phyloP scores from a whole-genome alignment of 2,888 invertebrate species.

The Protonemura montana region DNA sequence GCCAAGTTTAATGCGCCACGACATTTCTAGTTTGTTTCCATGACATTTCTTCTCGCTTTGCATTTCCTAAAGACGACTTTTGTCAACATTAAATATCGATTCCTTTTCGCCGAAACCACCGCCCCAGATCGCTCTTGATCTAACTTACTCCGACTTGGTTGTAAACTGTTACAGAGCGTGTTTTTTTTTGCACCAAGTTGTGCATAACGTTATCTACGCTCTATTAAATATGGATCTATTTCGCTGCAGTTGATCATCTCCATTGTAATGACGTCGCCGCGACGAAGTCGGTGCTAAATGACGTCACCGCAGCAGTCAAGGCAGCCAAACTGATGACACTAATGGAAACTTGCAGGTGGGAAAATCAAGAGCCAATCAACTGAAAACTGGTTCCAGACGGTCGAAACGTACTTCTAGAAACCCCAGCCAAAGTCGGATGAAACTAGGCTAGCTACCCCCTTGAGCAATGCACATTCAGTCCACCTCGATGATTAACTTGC shows the following conservation, averaged over 20 bases:
- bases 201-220: background rate
- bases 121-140: background rate
- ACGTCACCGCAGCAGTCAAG: too few species aligned
- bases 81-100: background rate
- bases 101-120: background rate
- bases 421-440: background rate
- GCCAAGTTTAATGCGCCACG: background rate
- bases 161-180: background rate
- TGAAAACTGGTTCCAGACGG: background rate
- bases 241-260: background rate
- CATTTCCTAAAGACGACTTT: background rate
- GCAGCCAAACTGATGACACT: background rate
- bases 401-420: background rate
- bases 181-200: background rate
- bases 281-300: too few species aligned
- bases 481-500: background rate
- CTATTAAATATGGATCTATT: slow-evolving; percentile 7
- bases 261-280: background rate
- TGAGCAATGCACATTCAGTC: background rate
- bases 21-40: background rate
- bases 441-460: background rate
- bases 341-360: background rate
- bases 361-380: background rate
- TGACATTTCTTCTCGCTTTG: slow-evolving; percentile 4
- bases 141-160: background rate